A percentile compares a stretch with the other conserved stretches of the same genome.
These are phyloP conservation scores for Bagarius yarrelli DNA, from an alignment of 2,113 vertebrate genomes.

Conservation along the genomic window DNA sequence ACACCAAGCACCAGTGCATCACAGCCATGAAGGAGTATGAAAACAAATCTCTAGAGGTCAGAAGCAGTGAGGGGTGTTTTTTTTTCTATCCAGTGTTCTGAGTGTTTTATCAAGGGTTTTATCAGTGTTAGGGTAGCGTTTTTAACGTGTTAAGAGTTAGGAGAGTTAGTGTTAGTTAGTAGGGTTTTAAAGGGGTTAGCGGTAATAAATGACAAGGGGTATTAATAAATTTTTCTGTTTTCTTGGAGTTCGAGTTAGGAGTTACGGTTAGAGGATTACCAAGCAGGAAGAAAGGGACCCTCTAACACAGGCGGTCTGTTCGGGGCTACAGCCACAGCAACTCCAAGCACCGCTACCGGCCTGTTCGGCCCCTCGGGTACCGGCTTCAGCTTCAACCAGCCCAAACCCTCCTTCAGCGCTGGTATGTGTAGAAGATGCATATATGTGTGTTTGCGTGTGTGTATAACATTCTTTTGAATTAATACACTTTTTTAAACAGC, in stretches of 20 bases:
- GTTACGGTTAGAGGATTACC: constrained; percentile 90
- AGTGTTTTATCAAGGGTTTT: not conserved
- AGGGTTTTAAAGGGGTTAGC: too few species aligned
- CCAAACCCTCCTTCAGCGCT: constrained; percentile 85
- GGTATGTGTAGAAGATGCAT: constrained; percentile 62
- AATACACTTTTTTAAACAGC: too few species aligned
- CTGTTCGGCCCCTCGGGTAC: constrained; percentile 85
- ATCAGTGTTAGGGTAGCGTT: too few species aligned
- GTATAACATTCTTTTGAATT: too few species aligned
- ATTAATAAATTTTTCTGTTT: too few species aligned
- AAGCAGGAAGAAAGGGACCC: constrained; percentile 90
- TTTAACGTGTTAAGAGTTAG: too few species aligned
- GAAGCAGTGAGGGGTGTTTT: not conserved
- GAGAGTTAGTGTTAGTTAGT: too few species aligned
- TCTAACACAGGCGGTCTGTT: constrained; percentile 76
- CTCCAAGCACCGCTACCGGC: constrained; percentile 80
- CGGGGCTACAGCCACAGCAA: constrained; percentile 75
- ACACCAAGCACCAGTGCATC: constrained; percentile 97
- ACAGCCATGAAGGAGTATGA: constrained; percentile 99
- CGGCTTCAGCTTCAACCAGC: constrained; percentile 85
- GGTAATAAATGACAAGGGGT: too few species aligned
- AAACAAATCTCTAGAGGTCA: constrained; percentile 87
- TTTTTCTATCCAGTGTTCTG: not conserved
- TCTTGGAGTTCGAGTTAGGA: too few species aligned
- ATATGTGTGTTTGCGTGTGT: not conserved